A percentile compares a stretch with the other conserved stretches of the same genome.
These are phyloP conservation scores for Listronotus oregonensis DNA, from an alignment of 1,140 invertebrate genomes.

Conservation along the genomic window DNA sequence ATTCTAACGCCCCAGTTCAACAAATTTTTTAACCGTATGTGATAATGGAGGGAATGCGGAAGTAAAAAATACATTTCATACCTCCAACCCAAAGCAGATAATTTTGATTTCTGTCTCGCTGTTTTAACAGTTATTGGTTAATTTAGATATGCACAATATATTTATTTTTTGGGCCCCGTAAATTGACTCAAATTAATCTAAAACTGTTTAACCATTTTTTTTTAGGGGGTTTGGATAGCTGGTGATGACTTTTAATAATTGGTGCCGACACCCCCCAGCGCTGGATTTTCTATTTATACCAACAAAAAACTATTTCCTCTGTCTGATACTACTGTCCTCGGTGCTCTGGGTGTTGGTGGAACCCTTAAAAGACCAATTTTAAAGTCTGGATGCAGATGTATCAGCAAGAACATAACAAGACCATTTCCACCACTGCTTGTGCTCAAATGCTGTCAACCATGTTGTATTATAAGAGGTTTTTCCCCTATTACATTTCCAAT, in stretches of 20 bases:
- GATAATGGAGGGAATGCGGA: conserved; percentile 74
- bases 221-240: conserved; percentile 83
- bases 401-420: conserved; percentile 91
- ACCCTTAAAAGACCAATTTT: conserved; percentile 90
- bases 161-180: too few relatives aligned
- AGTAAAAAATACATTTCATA: not conserved
- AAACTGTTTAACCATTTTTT: conserved; percentile 27
- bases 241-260: conserved; percentile 67
- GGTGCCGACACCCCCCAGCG: conserved; percentile 93
- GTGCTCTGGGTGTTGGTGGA: conserved; percentile 98
- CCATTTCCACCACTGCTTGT: conserved; percentile 89
- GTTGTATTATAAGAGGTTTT: conserved; percentile 96
- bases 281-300: conserved; percentile 88
- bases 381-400: conserved; percentile 93
- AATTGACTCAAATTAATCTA: too few relatives aligned
- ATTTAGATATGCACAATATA: too few relatives aligned
- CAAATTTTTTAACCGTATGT: conserved; percentile 71
- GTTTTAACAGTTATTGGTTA: too few relatives aligned
- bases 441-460: conserved; percentile 96
- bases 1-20: conserved; percentile 63
- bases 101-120: too few relatives aligned
- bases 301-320: conserved; percentile 85
- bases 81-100: too few relatives aligned
- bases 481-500: conserved; percentile 97
- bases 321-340: conserved; percentile 83